Base-by-base conservation (phyloP, 23 tunicate species). In the Ciona savignyi region DNA sequence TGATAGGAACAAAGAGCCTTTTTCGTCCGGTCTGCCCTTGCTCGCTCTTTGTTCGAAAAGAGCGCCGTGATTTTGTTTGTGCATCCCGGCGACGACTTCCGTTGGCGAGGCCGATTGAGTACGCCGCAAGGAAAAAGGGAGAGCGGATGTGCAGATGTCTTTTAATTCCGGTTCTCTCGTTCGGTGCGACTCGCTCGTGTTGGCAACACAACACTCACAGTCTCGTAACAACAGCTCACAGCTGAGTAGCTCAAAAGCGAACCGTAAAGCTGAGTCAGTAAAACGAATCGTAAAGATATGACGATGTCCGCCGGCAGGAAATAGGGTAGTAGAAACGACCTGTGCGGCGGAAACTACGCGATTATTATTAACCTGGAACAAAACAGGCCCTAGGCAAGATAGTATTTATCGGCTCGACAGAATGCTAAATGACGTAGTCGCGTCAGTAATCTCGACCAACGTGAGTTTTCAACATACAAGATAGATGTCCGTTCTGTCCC, bases 21-120 rank as follows among this genome's bases (percentile, higher is more conserved):
- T 51, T 35, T 4, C 28, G 73, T 27, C 34, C 73, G 28, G 23
- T 33, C 32, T 51, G 33, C 73, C 25, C 51, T 33, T 33, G 73
- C 51, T 28, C 73, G 51, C 28, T 69, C 73, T 69, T 69, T 69
- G 73, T 69, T 35, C 73, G 73, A 28, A 32, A n/a, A 42, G 56
- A 42, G 56, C 56, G 56, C 67, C 4, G 67, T n/a, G 67, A 63
- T 25, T 63, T 63, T 63, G 67, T 63, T 63, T 63, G 67, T 63
- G 67, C 67, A 25, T 63, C 67, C 28, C 67, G 28, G 67, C 67
- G 67, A 4, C 67, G 28, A 63, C 67, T 63, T 63, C 67, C 67
- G 67, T 22, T 22, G 56, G 15, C 67, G 23, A 25, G 4, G 24
- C 24, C 28, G 67, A 63, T 25, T 4, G 26, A 11, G 67, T 22